phyloP scores from a whole-genome alignment of 2,113 vertebrate species.

The Oriolus oriolus region DNA sequence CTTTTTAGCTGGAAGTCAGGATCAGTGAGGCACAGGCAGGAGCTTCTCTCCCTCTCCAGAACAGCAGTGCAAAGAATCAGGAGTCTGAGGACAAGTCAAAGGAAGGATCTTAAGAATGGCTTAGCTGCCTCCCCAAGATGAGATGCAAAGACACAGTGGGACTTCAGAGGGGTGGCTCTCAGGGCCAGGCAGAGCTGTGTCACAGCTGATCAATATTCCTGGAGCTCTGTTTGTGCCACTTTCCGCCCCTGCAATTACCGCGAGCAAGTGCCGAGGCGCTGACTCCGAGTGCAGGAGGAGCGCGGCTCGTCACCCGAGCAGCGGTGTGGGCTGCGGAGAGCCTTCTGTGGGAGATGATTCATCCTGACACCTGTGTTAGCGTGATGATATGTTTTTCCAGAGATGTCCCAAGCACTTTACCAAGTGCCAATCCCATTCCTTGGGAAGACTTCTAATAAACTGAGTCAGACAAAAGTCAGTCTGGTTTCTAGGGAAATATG shows the following conservation, averaged over 20 bases:
- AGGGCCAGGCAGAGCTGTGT: not conserved
- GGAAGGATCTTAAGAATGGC: not conserved
- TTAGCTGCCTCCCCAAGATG: not conserved
- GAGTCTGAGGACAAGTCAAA: not conserved
- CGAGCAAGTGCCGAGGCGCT: not conserved
- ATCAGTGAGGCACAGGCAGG: not conserved
- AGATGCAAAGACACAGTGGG: not conserved
- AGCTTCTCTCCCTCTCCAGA: not conserved
- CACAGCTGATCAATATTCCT: not conserved
- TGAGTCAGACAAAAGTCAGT: not conserved
- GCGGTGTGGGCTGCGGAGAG: not conserved
- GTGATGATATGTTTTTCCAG: not conserved
- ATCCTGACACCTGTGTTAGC: not conserved
- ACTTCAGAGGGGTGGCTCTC: not conserved
- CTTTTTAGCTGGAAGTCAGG: not conserved
- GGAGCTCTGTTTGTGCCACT: not conserved
- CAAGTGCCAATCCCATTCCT: not conserved
- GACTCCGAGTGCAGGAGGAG: not conserved
- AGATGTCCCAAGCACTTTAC: not conserved
- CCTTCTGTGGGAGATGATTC: not conserved
- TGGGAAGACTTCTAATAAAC: conserved; percentile 2
- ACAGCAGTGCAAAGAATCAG: not conserved
- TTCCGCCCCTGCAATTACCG: not conserved
- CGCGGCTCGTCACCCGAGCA: not conserved
- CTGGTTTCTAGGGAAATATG: not conserved